Conservation (phyloP, 2,888 invertebrate genomes). For the Pheosia gnoma region DNA sequence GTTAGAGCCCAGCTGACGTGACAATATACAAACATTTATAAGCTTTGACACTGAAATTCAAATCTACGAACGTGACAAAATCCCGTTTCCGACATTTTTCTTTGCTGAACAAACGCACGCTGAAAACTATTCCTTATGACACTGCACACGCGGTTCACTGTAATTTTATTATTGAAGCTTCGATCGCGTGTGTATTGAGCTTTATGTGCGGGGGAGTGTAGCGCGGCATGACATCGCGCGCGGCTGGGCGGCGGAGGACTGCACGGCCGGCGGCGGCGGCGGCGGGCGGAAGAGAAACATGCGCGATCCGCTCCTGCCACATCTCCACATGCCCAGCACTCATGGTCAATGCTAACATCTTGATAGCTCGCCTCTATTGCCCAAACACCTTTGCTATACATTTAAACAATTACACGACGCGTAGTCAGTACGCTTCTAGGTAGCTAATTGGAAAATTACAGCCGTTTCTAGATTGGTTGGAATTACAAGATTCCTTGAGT, state of each 20-base stretch:
- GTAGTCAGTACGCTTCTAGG: conserved; percentile 16
- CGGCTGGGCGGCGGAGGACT: conserved; percentile 66
- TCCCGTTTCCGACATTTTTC: conserved; percentile 58
- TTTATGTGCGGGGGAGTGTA: conserved; percentile 41
- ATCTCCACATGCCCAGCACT: conserved; percentile 45
- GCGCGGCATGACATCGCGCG: conserved; percentile 71
- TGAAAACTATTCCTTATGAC: conserved; percentile 27
- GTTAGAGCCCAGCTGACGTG: conserved; percentile 49
- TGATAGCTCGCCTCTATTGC: conserved; percentile 45
- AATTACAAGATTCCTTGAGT: conserved; percentile 25
- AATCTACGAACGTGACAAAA: conserved; percentile 76
- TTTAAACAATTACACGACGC: conserved; percentile 30
- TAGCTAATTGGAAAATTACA: conserved; percentile 36
- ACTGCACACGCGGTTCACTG: conserved; percentile 58
- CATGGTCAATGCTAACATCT: conserved; percentile 70
- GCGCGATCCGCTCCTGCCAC: conserved; percentile 45
- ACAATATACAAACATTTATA: conserved; percentile 55
- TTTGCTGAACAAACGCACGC: conserved; percentile 34
- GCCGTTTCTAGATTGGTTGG: conserved; percentile 32
- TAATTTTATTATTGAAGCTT: conserved; percentile 31
- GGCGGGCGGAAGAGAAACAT: conserved; percentile 42
- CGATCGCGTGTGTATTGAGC: conserved; percentile 43
- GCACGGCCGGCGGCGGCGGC: conserved; percentile 43
- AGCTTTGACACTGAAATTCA: conserved; percentile 71
- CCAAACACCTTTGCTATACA: conserved; percentile 28